Evolutionary conservation across 2,888 invertebrate genomes (phyloP), one percentile per base, ranked within the genome.

Genomic region (Steinernema carpocapsae): DNA sequence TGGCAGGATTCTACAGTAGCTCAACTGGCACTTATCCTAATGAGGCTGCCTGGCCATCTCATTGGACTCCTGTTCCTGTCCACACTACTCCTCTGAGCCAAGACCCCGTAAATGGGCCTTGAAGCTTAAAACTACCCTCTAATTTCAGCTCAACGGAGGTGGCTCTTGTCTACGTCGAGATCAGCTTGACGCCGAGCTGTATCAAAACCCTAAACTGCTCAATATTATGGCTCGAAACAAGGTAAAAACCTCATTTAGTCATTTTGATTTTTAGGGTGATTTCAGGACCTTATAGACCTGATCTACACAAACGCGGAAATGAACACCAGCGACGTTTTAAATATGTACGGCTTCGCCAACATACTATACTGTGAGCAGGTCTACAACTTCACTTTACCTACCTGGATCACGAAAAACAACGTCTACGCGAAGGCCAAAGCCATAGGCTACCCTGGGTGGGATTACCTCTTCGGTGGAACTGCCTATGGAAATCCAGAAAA

Each of bases 1-100:
- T 94, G 78, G 94, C 94, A 70, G 94, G 93, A 1, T 88, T 94
- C 74, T 94, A 91, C 88, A 83, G 84, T 12, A 71, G 75, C 14
- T 37, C 75, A 0, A 82, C 83, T 17, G 71, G 32, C 1, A 82
- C 82, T 32, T n/a, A n/a, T 71, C 84, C 84, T 12, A 74, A 76
- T 26, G 14, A 10, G 37, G 4, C 45, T 56, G 6, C 26, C 19
- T 84, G 84, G 84, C 84, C 84, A 0, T 70, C 70, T 0, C 76
- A 76, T 17, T 84, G 84, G 84, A 83, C 84, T 0, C 84, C 84
- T 0, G 76, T 84, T 24, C 83, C 84, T 10, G 81, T 84, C 7
- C 84, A 84, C 71, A 83, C 84, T 0, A 74, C 83, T 0, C 78
- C 76, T 6, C 74, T 76, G 51, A 76, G 78, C 22, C 74, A 73